Evolutionary conservation across 1,140 invertebrate genomes (phyloP), one percentile per base, ranked within the genome.

Genomic region (Drosophila seguyi): DNA sequence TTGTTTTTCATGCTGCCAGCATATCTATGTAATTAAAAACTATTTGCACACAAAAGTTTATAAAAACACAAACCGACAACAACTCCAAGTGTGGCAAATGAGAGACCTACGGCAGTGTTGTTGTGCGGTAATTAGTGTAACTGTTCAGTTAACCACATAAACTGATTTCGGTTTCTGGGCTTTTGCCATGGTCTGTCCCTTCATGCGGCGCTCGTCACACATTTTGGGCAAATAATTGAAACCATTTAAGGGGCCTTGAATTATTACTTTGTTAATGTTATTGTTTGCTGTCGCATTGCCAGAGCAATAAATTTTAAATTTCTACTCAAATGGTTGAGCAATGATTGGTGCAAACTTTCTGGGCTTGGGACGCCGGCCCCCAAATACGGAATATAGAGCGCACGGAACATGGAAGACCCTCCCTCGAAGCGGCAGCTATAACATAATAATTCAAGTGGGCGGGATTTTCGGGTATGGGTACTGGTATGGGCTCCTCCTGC

Each of bases 51-150:
- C 50, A 77, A 73, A 78, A 83, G 71, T 86, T 83, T 83, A 79
- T 87, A 79, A 75, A 87, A 59, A 53, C 44, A 68, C 42, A 52
- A 53, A 42, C 73, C 74, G 44, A 79, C 68, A 57, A 52, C 47
- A 75, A 57, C 45, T 48, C 20, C 6, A 52, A 38, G 25, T 36
- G 25, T 36, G 52, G 44, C 52, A 48, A 45, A 41, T 63, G 53
- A 58, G 44, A 80, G 45, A 57, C 45, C 74, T 62, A 55, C 67
- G 55, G 66, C 63, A 56, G 53, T 53, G 53, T 75, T 71, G 74
- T 62, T 82, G 83, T 76, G 69, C 67, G 80, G 79, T 88, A 88
- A 86, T 86, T 88, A 83, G 79, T 83, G 52, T 57, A 88, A 79
- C 71, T 76, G 63, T 72, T 74, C 50, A 71, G 47, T 65, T 79